Percentiles rank a stretch among this genome's conserved stretches.
Conservation (phyloP, 2,113 vertebrate species). For the Bufo bufo region DNA sequence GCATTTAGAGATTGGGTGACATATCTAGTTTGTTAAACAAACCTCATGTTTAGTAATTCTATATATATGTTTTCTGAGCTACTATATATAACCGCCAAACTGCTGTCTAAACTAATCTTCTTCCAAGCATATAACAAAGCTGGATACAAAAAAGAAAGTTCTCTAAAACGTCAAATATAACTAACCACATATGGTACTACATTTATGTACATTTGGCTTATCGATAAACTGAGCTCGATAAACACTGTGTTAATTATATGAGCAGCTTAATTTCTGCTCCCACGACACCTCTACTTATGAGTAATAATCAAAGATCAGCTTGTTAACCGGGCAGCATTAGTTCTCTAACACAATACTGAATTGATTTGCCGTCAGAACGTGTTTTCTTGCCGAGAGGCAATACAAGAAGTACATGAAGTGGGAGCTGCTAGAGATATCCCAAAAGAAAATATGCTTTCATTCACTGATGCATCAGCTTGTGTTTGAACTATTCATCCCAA, state of each 20-base stretch:
- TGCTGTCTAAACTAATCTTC: background rate
- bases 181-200: conserved; percentile 17
- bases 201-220: conserved; percentile 47
- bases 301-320: conserved; percentile 59
- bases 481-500: conserved; percentile 43
- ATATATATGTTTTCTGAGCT: background rate
- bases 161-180: conserved; percentile 30
- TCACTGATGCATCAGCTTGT: conserved; percentile 28
- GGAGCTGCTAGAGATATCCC: conserved; percentile 45
- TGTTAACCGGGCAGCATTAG: conserved; percentile 55
- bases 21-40: background rate
- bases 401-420: conserved; percentile 48
- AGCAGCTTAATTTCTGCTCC: conserved; percentile 52
- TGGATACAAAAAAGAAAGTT: background rate
- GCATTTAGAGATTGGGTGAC: background rate
- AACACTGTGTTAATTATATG: conserved; percentile 59
- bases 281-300: conserved; percentile 39
- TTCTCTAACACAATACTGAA: conserved; percentile 55
- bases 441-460: conserved; percentile 50
- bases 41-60: background rate
- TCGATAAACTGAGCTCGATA: conserved; percentile 43
- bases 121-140: background rate
- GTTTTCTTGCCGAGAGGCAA: conserved; percentile 57
- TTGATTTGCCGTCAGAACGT: conserved; percentile 57
- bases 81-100: background rate